Base-by-base conservation (phyloP, 2,113 vertebrate species). In the Leiothrix lutea region DNA sequence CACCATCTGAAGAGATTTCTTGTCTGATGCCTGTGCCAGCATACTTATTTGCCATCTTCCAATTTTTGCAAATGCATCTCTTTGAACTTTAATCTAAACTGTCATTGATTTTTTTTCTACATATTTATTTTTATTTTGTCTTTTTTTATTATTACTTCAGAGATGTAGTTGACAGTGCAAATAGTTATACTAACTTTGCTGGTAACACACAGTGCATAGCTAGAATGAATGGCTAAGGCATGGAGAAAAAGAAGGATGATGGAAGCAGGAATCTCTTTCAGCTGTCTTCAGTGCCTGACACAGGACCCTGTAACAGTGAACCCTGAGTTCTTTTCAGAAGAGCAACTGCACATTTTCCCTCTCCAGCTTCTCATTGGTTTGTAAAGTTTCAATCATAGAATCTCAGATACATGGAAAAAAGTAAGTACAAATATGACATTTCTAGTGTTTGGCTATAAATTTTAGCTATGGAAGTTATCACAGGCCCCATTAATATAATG, bases 41-140 rank as follows among this genome's bases (percentile, higher is more conserved):
- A 16, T 31, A 18, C 40, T 82, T 82, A 35, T 50, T 87, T 93
- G 44, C 28, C 16, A 18, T 72, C 36, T 92, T 90, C 26, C 44
- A 21, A 8, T 88, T 80, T 82, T 16, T 71, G 17, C 57, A 78
- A 48, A 24, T 86, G 19, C 16, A 25, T n/a, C 17, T 80, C 20
- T 80, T 85, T 54, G 42, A 20, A 13, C 56, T 90, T 60, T 87
- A 85, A 85, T 90, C 25, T 40, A 57, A 77, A 65, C 25, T 28
- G 6, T 60, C n/a, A 22, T 57, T 87, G 42, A 24, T 72, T 28
- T 38, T 69, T 58, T 13, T 16, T 8, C 4, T 40, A 6, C 1
- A 1, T 78, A 2, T 71, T 50, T 64, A 0, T 40, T 60, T 73
- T 36, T 10, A 3, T 5, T 12, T 36, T 25, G 7, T 42, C 6